A percentile compares a stretch with the other conserved stretches of the same genome.
Evolutionary conservation across 2,113 vertebrate genomes (phyloP).

Genomic region (Diadophis punctatus): DNA sequence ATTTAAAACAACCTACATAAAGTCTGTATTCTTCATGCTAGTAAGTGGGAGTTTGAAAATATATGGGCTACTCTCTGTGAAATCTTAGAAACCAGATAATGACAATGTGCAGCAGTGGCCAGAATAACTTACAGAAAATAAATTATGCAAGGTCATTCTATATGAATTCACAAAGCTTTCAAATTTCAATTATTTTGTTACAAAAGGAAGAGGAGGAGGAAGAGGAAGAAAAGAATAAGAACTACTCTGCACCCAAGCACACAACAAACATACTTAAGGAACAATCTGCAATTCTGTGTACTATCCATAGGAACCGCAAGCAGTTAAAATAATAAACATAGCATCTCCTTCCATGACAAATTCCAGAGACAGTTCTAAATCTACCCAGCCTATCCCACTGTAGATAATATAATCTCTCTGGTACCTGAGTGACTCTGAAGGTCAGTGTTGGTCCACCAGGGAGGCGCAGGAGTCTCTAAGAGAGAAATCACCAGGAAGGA

Average conservation of each 20-base stretch:
- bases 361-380: background rate
- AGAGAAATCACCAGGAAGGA: rapidly evolving
- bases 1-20: background rate
- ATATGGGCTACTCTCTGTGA: background rate
- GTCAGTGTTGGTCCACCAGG: conserved; percentile 86
- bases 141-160: background rate
- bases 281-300: background rate
- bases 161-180: background rate
- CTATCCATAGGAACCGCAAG: background rate
- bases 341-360: background rate
- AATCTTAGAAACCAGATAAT: background rate
- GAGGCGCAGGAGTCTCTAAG: conserved; percentile 84
- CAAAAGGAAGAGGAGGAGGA: background rate
- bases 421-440: conserved; percentile 81
- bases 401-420: background rate
- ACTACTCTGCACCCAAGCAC: background rate
- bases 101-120: background rate
- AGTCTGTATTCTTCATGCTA: background rate
- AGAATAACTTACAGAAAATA: background rate
- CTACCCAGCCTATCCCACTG: background rate
- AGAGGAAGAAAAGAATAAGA: background rate
- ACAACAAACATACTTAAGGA: background rate
- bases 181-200: background rate
- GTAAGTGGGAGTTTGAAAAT: background rate
- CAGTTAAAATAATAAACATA: background rate